Evolutionary conservation across 2,113 vertebrate genomes (phyloP).

Genomic region (Crocuta crocuta): DNA sequence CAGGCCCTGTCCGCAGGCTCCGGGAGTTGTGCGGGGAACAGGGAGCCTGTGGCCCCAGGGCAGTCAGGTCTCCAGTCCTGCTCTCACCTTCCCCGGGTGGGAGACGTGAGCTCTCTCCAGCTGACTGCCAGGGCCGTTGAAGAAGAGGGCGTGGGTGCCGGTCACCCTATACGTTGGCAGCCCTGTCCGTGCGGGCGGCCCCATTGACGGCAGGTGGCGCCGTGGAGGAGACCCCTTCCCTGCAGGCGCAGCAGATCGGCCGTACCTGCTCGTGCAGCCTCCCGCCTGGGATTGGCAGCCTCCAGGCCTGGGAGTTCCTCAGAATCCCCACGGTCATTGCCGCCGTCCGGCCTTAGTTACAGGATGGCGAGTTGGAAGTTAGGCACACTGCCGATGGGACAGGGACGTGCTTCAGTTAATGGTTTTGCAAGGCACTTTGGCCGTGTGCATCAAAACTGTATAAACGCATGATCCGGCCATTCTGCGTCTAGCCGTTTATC

Average conservation of each 20-base stretch:
- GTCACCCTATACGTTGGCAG: too few species aligned
- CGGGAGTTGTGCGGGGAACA: not conserved
- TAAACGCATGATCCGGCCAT: too few species aligned
- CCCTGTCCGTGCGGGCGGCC: not conserved
- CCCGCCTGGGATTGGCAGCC: not conserved
- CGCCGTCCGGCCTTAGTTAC: not conserved
- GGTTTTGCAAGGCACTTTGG: not conserved
- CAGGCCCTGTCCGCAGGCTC: not conserved
- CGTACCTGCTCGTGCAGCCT: not conserved
- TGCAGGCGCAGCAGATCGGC: not conserved
- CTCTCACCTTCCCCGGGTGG: accelerated
- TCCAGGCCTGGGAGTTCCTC: not conserved
- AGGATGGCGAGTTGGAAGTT: not conserved
- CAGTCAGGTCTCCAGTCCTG: not conserved
- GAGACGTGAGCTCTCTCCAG: not conserved
- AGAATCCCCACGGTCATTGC: not conserved
- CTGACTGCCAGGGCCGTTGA: too few species aligned
- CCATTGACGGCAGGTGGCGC: not conserved
- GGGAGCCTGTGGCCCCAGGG: not conserved
- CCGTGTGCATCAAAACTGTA: too few species aligned
- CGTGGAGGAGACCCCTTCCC: accelerated
- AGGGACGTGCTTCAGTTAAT: accelerated
- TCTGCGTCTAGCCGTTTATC: not conserved
- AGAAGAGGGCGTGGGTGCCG: accelerated
- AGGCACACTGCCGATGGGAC: not conserved